These are phyloP conservation scores for Desmodus rotundus DNA, from an alignment of 2,113 vertebrate species.

Conservation along the genomic window DNA sequence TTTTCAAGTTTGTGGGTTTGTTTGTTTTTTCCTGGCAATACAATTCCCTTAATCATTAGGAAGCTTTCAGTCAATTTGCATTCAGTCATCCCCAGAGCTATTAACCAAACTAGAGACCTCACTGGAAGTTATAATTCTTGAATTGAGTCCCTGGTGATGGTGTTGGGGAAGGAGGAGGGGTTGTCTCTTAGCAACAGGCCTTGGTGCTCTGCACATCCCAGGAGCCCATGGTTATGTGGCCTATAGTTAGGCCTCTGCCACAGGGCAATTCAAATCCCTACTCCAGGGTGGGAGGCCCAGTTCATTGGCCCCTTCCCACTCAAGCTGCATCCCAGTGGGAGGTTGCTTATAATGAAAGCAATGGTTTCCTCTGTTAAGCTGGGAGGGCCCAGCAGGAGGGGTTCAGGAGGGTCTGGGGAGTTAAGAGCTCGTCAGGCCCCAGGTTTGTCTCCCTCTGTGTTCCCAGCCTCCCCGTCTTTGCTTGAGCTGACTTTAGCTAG, in stretches of 20 bases:
- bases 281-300: background rate
- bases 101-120: constrained; percentile 47
- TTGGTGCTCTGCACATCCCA: background rate
- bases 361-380: background rate
- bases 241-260: background rate
- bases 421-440: background rate
- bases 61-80: background rate
- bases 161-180: background rate
- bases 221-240: background rate
- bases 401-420: constrained; percentile 7
- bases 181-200: constrained; percentile 60
- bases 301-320: background rate
- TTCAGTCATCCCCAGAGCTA: constrained; percentile 26
- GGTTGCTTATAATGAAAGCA: background rate
- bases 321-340: background rate
- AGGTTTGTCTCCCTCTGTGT: constrained; percentile 12
- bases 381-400: background rate
- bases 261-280: background rate
- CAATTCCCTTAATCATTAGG: background rate
- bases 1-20: background rate
- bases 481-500: constrained; percentile 61
- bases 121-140: constrained; percentile 28
- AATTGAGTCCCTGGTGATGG: constrained; percentile 21
- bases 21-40: background rate
- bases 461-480: constrained; percentile 25